Evolutionary conservation across 2,888 invertebrate genomes (phyloP).

Genomic region (Phalangium opilio): DNA sequence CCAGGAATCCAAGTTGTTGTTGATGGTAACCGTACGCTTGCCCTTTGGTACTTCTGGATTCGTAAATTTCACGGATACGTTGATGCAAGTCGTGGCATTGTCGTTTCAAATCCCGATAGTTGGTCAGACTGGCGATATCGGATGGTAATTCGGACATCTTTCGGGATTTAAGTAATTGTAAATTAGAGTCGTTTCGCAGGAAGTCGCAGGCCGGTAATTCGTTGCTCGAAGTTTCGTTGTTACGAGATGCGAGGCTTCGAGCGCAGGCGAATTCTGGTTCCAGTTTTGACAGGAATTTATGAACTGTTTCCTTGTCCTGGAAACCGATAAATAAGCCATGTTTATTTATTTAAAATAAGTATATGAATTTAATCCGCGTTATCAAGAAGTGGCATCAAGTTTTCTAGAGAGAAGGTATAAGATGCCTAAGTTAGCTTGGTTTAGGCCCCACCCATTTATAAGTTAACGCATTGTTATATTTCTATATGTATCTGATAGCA

Average conservation of each 20-base stretch:
- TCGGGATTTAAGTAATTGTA: neutral
- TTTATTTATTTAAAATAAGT: too few relatives aligned
- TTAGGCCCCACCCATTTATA: too few relatives aligned
- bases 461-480: too few relatives aligned
- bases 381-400: too few relatives aligned
- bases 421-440: too few relatives aligned
- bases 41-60: neutral
- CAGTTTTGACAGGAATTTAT: constrained; percentile 44
- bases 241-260: neutral
- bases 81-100: constrained; percentile 15
- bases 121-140: constrained; percentile 8
- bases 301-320: constrained; percentile 35
- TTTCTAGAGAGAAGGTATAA: too few relatives aligned
- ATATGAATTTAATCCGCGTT: too few relatives aligned
- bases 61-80: constrained; percentile 6
- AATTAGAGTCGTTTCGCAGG: too few relatives aligned
- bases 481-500: too few relatives aligned
- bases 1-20: neutral
- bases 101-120: constrained; percentile 9
- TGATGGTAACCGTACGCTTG: neutral
- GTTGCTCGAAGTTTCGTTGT: neutral
- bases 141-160: neutral
- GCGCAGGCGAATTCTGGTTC: constrained; percentile 34
- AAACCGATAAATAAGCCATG: too few relatives aligned
- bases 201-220: too few relatives aligned